Evolutionary conservation across 1,140 invertebrate species (phyloP).

Genomic region (Drosophila pachea): DNA sequence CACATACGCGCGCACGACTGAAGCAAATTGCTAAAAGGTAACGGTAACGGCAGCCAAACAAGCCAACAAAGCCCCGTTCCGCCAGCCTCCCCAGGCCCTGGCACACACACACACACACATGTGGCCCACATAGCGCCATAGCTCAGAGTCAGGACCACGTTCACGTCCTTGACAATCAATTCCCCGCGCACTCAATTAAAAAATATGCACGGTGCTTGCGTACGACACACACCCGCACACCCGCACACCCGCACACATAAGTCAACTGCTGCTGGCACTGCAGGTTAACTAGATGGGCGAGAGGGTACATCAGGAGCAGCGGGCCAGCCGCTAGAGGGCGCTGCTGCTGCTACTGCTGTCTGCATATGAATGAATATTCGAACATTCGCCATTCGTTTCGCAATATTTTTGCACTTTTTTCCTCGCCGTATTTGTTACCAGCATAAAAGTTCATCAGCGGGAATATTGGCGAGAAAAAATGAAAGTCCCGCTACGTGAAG

Average conservation of each 20-base stretch:
- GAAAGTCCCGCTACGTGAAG: conserved; percentile 54
- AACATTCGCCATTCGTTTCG: conserved; percentile 59
- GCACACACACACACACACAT: conserved; percentile 35
- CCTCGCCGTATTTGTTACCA: conserved; percentile 29
- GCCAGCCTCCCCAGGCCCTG: too few relatives aligned
- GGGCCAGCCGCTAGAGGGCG: conserved; percentile 26
- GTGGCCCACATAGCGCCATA: conserved; percentile 32
- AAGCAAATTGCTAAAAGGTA: conserved; percentile 71
- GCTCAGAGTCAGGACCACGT: conserved; percentile 61
- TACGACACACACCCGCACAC: conserved; percentile 44
- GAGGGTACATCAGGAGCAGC: neutral
- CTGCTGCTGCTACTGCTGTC: conserved; percentile 57
- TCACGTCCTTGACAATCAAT: conserved; percentile 76
- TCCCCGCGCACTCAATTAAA: conserved; percentile 76
- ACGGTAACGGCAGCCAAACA: conserved; percentile 65
- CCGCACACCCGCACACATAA: conserved; percentile 37
- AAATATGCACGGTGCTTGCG: conserved; percentile 70
- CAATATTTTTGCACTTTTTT: conserved; percentile 37
- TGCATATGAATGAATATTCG: conserved; percentile 77
- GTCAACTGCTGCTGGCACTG: conserved; percentile 60
- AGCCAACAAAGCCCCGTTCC: conserved; percentile 15
- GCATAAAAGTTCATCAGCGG: conserved; percentile 72
- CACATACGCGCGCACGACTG: conserved; percentile 20
- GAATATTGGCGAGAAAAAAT: conserved; percentile 68
- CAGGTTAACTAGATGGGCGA: conserved; percentile 30